These are phyloP conservation scores for Triplophysa yarkandensis DNA, from an alignment of 2,797 vertebrate genomes.

Conservation along the genomic window DNA sequence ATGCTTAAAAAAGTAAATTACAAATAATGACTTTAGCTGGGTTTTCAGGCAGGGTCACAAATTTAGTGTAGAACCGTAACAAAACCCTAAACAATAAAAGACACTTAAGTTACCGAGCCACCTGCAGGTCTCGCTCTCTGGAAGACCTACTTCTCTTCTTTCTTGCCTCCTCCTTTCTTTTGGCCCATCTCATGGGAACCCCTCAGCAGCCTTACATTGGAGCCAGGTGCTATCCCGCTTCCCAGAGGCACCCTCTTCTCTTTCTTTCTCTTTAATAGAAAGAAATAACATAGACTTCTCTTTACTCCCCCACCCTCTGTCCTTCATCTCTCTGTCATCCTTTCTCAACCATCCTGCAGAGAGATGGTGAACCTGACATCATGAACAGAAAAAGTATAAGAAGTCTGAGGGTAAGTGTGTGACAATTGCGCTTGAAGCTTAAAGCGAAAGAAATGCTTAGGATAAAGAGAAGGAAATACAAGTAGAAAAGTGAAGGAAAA, in stretches of 20 bases:
- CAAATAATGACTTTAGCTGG: too few species aligned
- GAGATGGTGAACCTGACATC: slow-evolving; percentile 62
- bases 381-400: slow-evolving; percentile 39
- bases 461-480: slow-evolving; percentile 37
- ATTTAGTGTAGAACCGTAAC: not conserved
- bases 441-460: slow-evolving; percentile 67
- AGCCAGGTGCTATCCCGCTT: slow-evolving; percentile 76
- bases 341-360: slow-evolving; percentile 66
- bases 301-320: slow-evolving; percentile 67
- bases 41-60: too few species aligned
- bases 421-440: slow-evolving; percentile 29
- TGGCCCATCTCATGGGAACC: slow-evolving; percentile 70
- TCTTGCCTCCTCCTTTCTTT: slow-evolving; percentile 42
- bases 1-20: too few species aligned
- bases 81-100: not conserved
- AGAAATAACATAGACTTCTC: slow-evolving; percentile 72
- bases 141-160: slow-evolving; percentile 20
- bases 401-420: slow-evolving; percentile 38
- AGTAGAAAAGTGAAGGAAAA: slow-evolving; percentile 26
- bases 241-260: slow-evolving; percentile 73
- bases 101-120: slow-evolving; percentile 61
- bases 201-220: slow-evolving; percentile 62
- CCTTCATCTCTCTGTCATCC: slow-evolving; percentile 60
- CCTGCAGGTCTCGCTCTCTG: slow-evolving; percentile 7
- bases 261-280: slow-evolving; percentile 71